Conservation (phyloP, 2,797 vertebrate genomes). For the Chloroceryle amazona region DNA sequence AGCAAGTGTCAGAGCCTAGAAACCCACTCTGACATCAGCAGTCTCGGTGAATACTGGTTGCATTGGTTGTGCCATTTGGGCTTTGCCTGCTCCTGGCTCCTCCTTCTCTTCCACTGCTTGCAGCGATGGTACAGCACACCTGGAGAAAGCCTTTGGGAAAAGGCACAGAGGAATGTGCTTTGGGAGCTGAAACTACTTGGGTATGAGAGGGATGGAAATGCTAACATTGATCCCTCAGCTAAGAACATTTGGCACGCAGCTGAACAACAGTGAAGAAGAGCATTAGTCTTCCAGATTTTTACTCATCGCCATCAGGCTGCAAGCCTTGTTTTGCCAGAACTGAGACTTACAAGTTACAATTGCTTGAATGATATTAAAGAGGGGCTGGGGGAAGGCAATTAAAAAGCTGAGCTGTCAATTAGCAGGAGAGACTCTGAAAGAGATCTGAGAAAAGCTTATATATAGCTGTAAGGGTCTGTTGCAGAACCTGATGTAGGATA, state of each 20-base stretch:
- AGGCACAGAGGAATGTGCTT: accelerated
- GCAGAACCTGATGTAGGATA: not conserved
- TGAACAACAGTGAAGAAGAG: not conserved
- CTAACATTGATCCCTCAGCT: not conserved
- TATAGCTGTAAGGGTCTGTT: not conserved
- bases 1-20: not conserved
- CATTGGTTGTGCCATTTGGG: accelerated
- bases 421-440: not conserved
- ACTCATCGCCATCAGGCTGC: constrained; percentile 14
- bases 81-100: not conserved
- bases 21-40: not conserved
- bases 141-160: not conserved
- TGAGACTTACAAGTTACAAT: not conserved
- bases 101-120: not conserved
- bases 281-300: constrained; percentile 27
- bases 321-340: not conserved
- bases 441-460: not conserved
- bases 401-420: not conserved
- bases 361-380: not conserved
- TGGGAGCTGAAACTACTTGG: not conserved
- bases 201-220: not conserved
- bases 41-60: not conserved
- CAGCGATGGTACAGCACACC: not conserved
- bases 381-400: not conserved
- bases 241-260: not conserved